Conservation (phyloP, 2,888 invertebrate species). For the Drosophila yooni region DNA sequence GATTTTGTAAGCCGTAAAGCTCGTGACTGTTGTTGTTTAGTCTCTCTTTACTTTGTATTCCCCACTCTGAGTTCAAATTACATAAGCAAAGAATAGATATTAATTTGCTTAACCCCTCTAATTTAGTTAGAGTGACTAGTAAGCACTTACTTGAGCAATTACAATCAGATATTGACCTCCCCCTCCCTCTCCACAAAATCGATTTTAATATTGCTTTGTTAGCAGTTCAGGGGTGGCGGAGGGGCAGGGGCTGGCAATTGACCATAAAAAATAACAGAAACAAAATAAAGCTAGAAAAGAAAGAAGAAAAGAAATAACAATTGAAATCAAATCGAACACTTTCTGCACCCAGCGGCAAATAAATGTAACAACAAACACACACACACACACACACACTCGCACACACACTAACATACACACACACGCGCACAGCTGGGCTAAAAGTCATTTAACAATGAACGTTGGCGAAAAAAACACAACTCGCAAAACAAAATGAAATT, state of each 20-base stretch:
- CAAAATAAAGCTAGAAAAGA: constrained; percentile 6
- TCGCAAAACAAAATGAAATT: constrained; percentile 51
- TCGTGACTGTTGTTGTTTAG: constrained; percentile 5
- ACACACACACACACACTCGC: neutral
- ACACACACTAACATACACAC: neutral
- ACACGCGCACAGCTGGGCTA: constrained; percentile 24
- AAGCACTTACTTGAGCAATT: neutral
- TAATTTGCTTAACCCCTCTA: neutral
- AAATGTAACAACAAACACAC: constrained; percentile 13
- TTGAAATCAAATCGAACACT: constrained; percentile 39
- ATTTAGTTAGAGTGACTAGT: neutral
- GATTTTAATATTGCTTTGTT: constrained; percentile 57
- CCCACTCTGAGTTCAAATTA: neutral
- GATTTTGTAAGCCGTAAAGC: constrained; percentile 4
- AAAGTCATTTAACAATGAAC: constrained; percentile 68
- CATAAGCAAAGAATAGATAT: neutral
- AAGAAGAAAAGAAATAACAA: neutral
- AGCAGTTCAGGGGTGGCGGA: neutral
- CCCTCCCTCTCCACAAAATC: constrained; percentile 37
- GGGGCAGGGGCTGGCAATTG: neutral
- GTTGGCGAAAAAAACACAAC: constrained; percentile 29
- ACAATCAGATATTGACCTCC: neutral
- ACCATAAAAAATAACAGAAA: constrained; percentile 45
- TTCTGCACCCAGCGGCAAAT: constrained; percentile 24
- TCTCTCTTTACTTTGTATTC: neutral